Percentiles rank a stretch among this genome's conserved stretches.
phyloP scores from a whole-genome alignment of 1,140 invertebrate species.

The Drosophila persimilis region DNA sequence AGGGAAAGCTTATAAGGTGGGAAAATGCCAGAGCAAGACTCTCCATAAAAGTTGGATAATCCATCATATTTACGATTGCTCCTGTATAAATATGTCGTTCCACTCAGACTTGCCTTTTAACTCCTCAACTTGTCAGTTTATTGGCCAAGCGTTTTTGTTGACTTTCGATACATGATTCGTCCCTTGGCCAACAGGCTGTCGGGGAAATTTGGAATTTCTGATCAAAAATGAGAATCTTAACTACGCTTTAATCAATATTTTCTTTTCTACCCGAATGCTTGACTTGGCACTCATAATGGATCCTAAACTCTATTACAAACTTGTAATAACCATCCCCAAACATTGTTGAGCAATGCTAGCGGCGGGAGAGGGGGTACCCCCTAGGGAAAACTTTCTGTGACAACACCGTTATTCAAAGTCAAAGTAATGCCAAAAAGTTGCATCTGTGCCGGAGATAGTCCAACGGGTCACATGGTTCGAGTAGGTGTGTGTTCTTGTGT shows the following conservation, averaged over 20 bases:
- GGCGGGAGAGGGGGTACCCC: background rate
- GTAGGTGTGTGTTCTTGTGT: constrained; percentile 1
- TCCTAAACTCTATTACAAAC: constrained; percentile 51
- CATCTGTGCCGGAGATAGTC: constrained; percentile 25
- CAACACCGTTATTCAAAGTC: constrained; percentile 45
- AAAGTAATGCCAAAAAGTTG: constrained; percentile 51
- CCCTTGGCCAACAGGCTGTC: background rate
- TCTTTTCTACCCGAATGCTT: background rate
- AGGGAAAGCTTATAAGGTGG: background rate
- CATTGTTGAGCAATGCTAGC: background rate
- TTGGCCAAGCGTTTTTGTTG: constrained; percentile 7
- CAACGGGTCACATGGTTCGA: too few relatives aligned
- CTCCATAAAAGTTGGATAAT: constrained; percentile 34
- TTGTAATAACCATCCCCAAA: constrained; percentile 17
- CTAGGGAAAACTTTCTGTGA: constrained; percentile 41
- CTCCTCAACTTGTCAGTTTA: constrained; percentile 14
- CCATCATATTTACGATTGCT: constrained; percentile 74
- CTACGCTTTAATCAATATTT: constrained; percentile 39
- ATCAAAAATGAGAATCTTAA: constrained; percentile 1
- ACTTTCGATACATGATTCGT: constrained; percentile 4
- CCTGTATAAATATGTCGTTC: constrained; percentile 37
- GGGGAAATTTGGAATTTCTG: too few relatives aligned
- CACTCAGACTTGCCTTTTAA: constrained; percentile 10
- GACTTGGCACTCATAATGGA: constrained; percentile 9
- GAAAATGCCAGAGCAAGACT: constrained; percentile 30